phyloP scores from a whole-genome alignment of 2,797 vertebrate species.

The Aulostomus chinensis region DNA sequence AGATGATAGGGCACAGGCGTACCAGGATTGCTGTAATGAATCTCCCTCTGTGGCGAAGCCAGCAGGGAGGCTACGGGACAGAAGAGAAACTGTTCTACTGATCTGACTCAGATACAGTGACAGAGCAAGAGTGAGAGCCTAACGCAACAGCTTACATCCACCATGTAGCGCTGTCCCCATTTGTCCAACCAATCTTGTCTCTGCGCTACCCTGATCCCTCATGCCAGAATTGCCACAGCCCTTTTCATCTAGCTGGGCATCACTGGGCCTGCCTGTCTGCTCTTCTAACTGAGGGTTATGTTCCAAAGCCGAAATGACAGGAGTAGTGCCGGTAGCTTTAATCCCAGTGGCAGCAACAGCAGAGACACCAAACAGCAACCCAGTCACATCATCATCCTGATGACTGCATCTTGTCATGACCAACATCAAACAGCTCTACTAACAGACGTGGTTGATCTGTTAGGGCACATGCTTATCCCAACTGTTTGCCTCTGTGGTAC shows the following conservation, averaged over 20 bases:
- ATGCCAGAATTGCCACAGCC: constrained; percentile 57
- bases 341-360: constrained; percentile 47
- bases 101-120: constrained; percentile 45
- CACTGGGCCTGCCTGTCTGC: constrained; percentile 65
- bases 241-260: constrained; percentile 53
- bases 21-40: constrained; percentile 19
- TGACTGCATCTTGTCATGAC: constrained; percentile 55
- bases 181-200: constrained; percentile 63
- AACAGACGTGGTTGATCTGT: constrained; percentile 36
- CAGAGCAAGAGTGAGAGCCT: constrained; percentile 46
- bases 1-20: constrained; percentile 32
- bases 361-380: constrained; percentile 47
- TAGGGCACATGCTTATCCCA: constrained; percentile 26
- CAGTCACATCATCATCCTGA: constrained; percentile 52
- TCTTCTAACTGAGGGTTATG: constrained; percentile 61
- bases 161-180: constrained; percentile 42
- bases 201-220: constrained; percentile 56
- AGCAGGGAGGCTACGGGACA: constrained; percentile 32
- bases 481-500: constrained; percentile 37
- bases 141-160: constrained; percentile 55
- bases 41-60: constrained; percentile 18
- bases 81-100: constrained; percentile 28
- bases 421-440: constrained; percentile 38
- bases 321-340: constrained; percentile 57
- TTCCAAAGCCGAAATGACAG: constrained; percentile 69